Conservation (phyloP, 2,797 vertebrate genomes). For the Poecilia velifera region DNA sequence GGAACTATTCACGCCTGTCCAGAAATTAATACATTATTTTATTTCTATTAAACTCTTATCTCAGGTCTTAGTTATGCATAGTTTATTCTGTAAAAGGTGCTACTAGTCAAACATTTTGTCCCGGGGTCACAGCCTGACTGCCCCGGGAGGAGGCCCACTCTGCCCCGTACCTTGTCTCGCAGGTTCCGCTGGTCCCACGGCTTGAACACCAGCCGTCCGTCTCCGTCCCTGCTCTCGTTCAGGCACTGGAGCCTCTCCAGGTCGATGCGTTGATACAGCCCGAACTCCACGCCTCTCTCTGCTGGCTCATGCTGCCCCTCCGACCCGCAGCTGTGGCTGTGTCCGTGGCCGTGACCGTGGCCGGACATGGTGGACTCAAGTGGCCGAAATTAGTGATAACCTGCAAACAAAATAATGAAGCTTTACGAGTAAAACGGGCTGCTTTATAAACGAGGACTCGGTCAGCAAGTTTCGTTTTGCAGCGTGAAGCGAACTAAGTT, state of each 20-base stretch:
- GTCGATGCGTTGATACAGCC: slow-evolving; percentile 90
- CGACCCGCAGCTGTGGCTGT: slow-evolving; percentile 77
- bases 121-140: background rate
- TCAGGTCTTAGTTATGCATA: background rate
- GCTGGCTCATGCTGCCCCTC: slow-evolving; percentile 87
- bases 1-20: background rate
- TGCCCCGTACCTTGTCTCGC: slow-evolving; percentile 82
- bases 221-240: slow-evolving; percentile 93
- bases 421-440: accelerated
- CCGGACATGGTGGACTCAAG: slow-evolving; percentile 74
- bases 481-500: slow-evolving; percentile 3
- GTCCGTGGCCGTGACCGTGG: slow-evolving; percentile 80
- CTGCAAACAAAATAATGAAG: background rate
- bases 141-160: background rate
- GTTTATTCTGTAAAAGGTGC: background rate
- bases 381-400: background rate
- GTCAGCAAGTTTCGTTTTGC: slow-evolving; percentile 53
- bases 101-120: background rate
- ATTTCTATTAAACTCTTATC: background rate
- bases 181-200: slow-evolving; percentile 92
- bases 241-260: slow-evolving; percentile 92
- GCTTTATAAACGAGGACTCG: slow-evolving; percentile 4
- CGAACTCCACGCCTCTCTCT: slow-evolving; percentile 88
- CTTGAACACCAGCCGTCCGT: slow-evolving; percentile 92
- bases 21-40: background rate